These are phyloP conservation scores for Anorthoa munda DNA, from an alignment of 2,888 invertebrate genomes.

Conservation along the genomic window DNA sequence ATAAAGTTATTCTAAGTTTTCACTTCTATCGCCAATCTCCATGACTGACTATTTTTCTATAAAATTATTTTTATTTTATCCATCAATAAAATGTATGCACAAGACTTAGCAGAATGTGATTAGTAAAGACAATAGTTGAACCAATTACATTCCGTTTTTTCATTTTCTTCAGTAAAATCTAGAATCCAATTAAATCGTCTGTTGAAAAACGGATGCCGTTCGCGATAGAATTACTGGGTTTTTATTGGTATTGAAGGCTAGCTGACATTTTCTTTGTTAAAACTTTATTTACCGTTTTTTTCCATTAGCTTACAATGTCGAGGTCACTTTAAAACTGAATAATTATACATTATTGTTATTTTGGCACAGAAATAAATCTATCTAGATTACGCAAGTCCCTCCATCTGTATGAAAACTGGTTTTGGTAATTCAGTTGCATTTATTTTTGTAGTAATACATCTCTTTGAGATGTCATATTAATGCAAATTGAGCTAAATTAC, in stretches of 20 bases:
- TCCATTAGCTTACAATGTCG: background rate
- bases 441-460: conserved; percentile 17
- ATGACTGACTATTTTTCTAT: no score
- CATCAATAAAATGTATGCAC: background rate
- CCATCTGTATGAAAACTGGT: background rate
- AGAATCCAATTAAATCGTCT: conserved; percentile 31
- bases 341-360: conserved; percentile 12
- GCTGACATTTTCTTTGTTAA: background rate
- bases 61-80: no score
- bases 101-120: conserved; percentile 4
- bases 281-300: background rate
- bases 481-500: conserved; percentile 16
- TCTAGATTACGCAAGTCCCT: no score
- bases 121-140: conserved; percentile 1
- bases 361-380: no score
- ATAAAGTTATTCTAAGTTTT: no score
- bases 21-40: no score
- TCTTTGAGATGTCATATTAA: conserved; percentile 9
- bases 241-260: conserved; percentile 5
- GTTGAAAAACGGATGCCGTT: conserved; percentile 21
- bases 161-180: conserved; percentile 12
- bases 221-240: conserved; percentile 4
- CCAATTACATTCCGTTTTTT: background rate
- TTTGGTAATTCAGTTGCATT: conserved; percentile 5
- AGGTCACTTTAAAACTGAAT: conserved; percentile 29